Conservation (phyloP, 1,140 invertebrate genomes). For the Drosophila cardini region DNA sequence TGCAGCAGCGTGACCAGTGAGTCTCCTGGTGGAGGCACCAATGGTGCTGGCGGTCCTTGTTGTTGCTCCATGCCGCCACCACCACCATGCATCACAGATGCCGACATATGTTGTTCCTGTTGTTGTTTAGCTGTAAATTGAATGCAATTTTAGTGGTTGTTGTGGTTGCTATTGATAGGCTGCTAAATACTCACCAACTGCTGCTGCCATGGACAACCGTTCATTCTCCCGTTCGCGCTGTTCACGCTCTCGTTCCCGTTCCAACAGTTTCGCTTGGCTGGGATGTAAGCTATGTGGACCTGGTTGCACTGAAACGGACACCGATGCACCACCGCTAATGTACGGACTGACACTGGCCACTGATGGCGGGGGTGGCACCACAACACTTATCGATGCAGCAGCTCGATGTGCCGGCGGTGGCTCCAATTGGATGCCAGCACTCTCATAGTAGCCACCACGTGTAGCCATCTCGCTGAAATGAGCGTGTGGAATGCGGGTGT, state of each 20-base stretch:
- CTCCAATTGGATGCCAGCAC: slow-evolving; percentile 79
- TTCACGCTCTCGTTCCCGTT: slow-evolving; percentile 76
- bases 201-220: slow-evolving; percentile 65
- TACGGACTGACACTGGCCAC: slow-evolving; percentile 86
- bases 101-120: slow-evolving; percentile 54
- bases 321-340: slow-evolving; percentile 80
- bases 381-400: slow-evolving; percentile 85
- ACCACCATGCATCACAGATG: slow-evolving; percentile 40
- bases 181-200: slow-evolving; percentile 55
- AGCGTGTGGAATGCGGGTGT: slow-evolving; percentile 85
- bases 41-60: slow-evolving; percentile 88
- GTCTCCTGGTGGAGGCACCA: slow-evolving; percentile 91
- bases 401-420: slow-evolving; percentile 89
- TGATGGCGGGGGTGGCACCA: slow-evolving; percentile 76
- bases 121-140: slow-evolving; percentile 60
- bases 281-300: slow-evolving; percentile 74
- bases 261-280: slow-evolving; percentile 66
- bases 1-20: slow-evolving; percentile 91
- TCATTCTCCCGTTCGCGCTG: slow-evolving; percentile 75
- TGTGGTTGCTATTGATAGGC: not conserved
- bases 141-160: not conserved
- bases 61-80: slow-evolving; percentile 61
- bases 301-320: slow-evolving; percentile 63
- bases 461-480: slow-evolving; percentile 77
- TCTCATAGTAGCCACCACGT: slow-evolving; percentile 70